These are phyloP conservation scores for Scatophagus argus DNA, from an alignment of 2,113 vertebrate genomes.

Conservation along the genomic window DNA sequence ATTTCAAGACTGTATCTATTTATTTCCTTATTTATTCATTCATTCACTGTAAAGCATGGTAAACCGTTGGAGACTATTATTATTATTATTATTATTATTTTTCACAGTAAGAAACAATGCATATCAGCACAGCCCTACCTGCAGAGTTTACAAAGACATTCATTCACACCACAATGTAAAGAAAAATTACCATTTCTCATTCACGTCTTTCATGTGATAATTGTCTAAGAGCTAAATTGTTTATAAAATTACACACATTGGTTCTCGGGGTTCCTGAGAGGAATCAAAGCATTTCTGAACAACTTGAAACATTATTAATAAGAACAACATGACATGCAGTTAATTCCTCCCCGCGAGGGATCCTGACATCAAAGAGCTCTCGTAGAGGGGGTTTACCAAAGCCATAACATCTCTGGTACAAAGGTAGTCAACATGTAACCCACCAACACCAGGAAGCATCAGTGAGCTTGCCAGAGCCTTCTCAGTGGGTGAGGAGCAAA, in stretches of 20 bases:
- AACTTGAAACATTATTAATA: constrained; percentile 55
- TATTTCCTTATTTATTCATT: too few relatives aligned
- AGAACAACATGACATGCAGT: constrained; percentile 52
- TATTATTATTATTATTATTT: too few relatives aligned
- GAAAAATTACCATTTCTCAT: background rate
- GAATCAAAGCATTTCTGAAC: constrained; percentile 58
- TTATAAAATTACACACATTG: constrained; percentile 17
- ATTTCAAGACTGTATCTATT: too few relatives aligned
- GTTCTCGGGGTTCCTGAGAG: constrained; percentile 18
- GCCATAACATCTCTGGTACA: constrained; percentile 17
- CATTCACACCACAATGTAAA: background rate
- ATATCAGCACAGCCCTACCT: too few relatives aligned
- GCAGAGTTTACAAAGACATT: too few relatives aligned
- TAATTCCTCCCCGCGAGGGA: constrained; percentile 47
- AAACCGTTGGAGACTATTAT: too few relatives aligned
- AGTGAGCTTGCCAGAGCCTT: constrained; percentile 7
- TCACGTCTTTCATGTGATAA: constrained; percentile 14
- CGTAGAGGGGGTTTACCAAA: constrained; percentile 18
- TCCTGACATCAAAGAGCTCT: constrained; percentile 62
- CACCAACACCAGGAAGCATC: constrained; percentile 36
- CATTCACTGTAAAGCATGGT: too few relatives aligned
- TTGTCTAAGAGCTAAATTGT: constrained; percentile 8
- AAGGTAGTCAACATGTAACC: constrained; percentile 57
- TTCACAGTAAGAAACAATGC: too few relatives aligned
- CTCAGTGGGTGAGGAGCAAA: constrained; percentile 28